Conservation (phyloP, 2,888 invertebrate genomes). For the Parnassius apollo region DNA sequence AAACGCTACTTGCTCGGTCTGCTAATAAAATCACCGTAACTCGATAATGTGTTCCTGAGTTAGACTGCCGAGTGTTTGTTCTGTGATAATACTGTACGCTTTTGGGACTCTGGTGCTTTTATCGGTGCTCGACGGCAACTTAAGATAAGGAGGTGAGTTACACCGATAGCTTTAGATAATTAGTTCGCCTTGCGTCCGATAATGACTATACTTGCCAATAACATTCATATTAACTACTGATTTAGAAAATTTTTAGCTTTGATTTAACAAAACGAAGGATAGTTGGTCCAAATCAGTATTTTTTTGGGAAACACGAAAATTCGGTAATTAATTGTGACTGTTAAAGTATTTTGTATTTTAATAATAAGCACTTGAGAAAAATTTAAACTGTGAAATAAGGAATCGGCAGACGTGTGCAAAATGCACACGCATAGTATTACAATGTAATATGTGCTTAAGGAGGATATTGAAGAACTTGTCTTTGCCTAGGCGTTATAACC, state of each 20-base stretch:
- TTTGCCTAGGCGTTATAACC: too few species aligned
- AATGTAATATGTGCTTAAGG: too few species aligned
- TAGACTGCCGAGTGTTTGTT: conserved; percentile 52
- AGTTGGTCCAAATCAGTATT: too few species aligned
- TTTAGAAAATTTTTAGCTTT: conserved; percentile 1
- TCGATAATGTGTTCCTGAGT: conserved; percentile 40
- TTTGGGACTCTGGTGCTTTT: conserved; percentile 55
- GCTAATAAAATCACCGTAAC: conserved; percentile 49
- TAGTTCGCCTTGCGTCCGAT: conserved; percentile 50
- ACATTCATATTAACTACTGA: conserved; percentile 13
- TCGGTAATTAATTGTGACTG: background rate
- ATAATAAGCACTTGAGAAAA: too few species aligned
- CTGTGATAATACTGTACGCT: conserved; percentile 52
- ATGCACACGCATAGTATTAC: too few species aligned
- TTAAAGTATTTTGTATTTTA: background rate
- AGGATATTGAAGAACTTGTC: too few species aligned
- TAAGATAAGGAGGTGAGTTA: conserved; percentile 74
- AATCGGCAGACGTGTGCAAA: too few species aligned
- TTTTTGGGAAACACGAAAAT: background rate
- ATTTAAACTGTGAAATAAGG: too few species aligned
- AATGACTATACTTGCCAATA: conserved; percentile 27
- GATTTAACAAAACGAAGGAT: background rate
- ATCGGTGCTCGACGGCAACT: conserved; percentile 61
- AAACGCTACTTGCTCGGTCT: conserved; percentile 44
- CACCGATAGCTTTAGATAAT: conserved; percentile 75